Base-by-base conservation (phyloP, 2,797 vertebrate genomes). In the Bufotes viridis region DNA sequence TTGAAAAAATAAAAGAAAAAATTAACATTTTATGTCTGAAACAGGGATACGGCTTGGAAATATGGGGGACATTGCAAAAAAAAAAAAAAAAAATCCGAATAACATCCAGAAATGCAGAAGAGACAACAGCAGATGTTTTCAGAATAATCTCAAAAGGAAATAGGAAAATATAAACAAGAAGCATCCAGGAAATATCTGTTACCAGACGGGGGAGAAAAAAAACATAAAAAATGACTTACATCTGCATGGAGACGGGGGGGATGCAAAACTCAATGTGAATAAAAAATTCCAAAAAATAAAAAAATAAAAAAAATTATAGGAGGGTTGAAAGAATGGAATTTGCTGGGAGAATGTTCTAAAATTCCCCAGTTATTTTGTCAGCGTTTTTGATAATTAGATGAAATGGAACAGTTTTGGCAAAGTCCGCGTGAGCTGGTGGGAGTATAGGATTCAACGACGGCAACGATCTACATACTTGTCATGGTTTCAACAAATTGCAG, bases 111-210 rank as follows among this genome's bases (percentile, higher is more conserved):
- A 80, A 84, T 24, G 24, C 70, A 89, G 76, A 67, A 87, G n/a
- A 89, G 74, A 80, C 69, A 78, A 69, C 60, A 79, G 69, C 88
- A 89, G 88, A 78, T 89, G 88, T 89, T 89, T 72, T 53, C 34
- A 86, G 85, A 82, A 42, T 79, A 86, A 89, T 83, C 79, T 87
- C 67, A 11, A 87, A 84, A 89, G 88, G 88, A 87, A 89, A 87
- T 79, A 87, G 29, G 63, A 84, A 89, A 84, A 89, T 57, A 89
- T 81, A 89, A 89, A 87, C 88, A 89, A 83, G 88, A 83, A 87
- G 63, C 88, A 89, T 83, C 74, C 84, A 89, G 85, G 88, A 89
- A 83, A 89, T 89, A 82, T 89, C 88, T 89, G 84, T 87, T 87
- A 87, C 74, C 72, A 70, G 72, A 74, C 72, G 34, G 20, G n/a